These are phyloP conservation scores for Cataglyphis livida DNA, from an alignment of 2,888 invertebrate species.

Conservation along the genomic window DNA sequence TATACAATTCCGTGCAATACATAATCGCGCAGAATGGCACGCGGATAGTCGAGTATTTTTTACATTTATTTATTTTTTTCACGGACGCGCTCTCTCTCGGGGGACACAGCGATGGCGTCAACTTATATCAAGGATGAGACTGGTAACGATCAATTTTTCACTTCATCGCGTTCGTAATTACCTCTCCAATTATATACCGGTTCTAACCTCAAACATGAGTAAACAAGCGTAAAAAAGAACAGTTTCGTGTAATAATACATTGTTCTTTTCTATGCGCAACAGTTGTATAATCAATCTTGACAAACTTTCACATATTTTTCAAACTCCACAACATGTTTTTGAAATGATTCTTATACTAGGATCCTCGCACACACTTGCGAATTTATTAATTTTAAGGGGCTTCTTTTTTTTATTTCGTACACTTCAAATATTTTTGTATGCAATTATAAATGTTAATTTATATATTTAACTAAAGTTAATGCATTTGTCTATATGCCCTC, in stretches of 20 bases:
- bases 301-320: not conserved
- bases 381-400: not conserved
- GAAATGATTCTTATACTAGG: not conserved
- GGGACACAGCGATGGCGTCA: conserved; percentile 80
- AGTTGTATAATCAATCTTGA: conserved; percentile 19
- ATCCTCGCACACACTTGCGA: not conserved
- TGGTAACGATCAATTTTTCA: conserved; percentile 74
- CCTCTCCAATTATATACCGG: conserved; percentile 56
- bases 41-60: conserved; percentile 69
- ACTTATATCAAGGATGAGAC: conserved; percentile 84
- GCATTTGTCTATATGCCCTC: not conserved
- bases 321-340: not conserved
- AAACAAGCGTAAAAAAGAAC: conserved; percentile 74
- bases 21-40: conserved; percentile 70
- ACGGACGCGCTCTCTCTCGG: conserved; percentile 44
- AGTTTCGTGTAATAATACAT: conserved; percentile 34
- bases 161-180: not conserved
- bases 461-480: not conserved
- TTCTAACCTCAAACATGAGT: conserved; percentile 82
- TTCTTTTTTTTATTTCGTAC: conserved; percentile 9
- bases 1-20: not conserved
- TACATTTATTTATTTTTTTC: conserved; percentile 57
- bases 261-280: conserved; percentile 19
- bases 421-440: not conserved
- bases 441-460: not conserved